Percentiles rank a stretch among this genome's conserved stretches.
These are phyloP conservation scores for Pantala flavescens DNA, from an alignment of 1,140 invertebrate genomes.

Conservation along the genomic window DNA sequence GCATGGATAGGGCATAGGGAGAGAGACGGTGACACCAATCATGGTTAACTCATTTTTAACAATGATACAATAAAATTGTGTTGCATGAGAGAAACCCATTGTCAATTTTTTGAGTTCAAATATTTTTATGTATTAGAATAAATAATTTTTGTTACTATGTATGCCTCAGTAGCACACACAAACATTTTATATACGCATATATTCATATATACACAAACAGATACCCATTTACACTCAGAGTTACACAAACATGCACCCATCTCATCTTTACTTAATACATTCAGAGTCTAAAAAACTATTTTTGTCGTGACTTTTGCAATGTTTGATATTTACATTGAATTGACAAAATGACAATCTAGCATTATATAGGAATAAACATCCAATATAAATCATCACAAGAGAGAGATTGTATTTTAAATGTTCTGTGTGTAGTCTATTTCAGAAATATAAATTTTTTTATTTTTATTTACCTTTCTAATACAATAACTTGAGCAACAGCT, in stretches of 20 bases:
- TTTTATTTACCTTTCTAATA: conserved; percentile 7
- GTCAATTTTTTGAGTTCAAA: not conserved
- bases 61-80: not conserved
- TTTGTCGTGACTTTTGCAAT: conserved; percentile 1
- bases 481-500: not conserved
- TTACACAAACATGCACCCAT: not conserved
- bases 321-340: conserved; percentile 4
- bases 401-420: not conserved
- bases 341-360: conserved; percentile 9
- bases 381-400: conserved; percentile 10
- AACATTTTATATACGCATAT: not conserved
- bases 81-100: not conserved
- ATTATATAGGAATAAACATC: conserved; percentile 8
- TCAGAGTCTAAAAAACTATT: conserved; percentile 8
- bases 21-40: not conserved
- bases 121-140: conserved; percentile 11
- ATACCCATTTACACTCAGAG: not conserved
- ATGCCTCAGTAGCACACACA: not conserved
- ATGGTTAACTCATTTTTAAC: not conserved
- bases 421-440: conserved; percentile 6
- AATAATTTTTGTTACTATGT: not conserved
- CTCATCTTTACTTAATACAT: not conserved
- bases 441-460: not conserved
- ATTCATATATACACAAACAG: conserved; percentile 4
- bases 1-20: not conserved